Evolutionary conservation across 64 coral and sea anemone genomes (phyloP).

Genomic region (Porites lutea): DNA sequence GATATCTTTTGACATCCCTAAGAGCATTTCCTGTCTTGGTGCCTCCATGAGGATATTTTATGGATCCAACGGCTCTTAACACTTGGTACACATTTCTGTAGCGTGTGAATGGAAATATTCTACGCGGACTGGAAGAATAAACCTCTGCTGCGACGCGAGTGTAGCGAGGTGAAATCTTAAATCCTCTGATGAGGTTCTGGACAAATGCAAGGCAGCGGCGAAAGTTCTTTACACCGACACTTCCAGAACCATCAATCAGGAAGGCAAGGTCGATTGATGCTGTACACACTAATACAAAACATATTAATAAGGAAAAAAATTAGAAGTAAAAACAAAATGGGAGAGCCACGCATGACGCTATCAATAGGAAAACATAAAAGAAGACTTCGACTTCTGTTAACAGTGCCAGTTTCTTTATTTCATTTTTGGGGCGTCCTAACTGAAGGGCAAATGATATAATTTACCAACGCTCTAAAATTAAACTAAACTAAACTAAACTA

Average conservation of each 20-base stretch:
- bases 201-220: conserved; percentile 64
- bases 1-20: background rate
- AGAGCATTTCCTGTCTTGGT: conserved; percentile 74
- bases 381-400: no score
- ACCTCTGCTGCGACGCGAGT: conserved; percentile 63
- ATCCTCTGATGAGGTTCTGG: conserved; percentile 62
- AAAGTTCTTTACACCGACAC: conserved; percentile 75
- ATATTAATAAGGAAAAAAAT: background rate
- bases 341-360: no score
- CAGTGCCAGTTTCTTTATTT: no score
- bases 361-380: no score
- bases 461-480: no score
- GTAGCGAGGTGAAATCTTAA: conserved; percentile 57
- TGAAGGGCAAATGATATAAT: no score
- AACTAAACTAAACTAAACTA: no score
- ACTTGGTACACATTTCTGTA: conserved; percentile 26
- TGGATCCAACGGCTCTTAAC: conserved; percentile 56
- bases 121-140: conserved; percentile 53
- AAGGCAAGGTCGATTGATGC: conserved; percentile 76
- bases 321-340: background rate
- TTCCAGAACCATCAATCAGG: conserved; percentile 81
- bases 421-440: no score
- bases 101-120: conserved; percentile 53
- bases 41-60: conserved; percentile 55
- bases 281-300: conserved; percentile 57